Base-by-base conservation (phyloP, 2,113 vertebrate genomes). In the Dromaius novaehollandiae region DNA sequence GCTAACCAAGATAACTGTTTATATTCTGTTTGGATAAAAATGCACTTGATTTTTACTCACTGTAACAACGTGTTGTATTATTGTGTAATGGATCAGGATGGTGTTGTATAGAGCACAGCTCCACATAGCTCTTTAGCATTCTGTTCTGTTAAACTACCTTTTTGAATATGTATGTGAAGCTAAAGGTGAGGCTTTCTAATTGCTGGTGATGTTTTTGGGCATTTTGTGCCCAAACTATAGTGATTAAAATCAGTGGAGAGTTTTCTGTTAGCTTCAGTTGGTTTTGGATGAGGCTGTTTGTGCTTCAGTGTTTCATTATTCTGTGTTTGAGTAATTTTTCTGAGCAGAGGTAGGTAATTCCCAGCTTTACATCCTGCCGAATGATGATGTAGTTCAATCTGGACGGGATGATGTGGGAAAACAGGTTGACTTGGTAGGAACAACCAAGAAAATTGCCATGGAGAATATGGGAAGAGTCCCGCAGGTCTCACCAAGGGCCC, bases 401-500 rank as follows among this genome's bases (percentile, higher is more conserved):
- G 50, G 46, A 3, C 26, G 34, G 58, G 34, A 30, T 20, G 44
- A 9, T 9, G 2, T 0, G 4, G 34, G n/a, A 7, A 26, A 28
- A 51, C 34, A n/a, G 46, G 16, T 40, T 75, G 86, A 16, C 16
- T 19, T n/a, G 38, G 68, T 24, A 55, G 53, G 38, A 69, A 9
- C 17, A 53, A 2, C 30, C n/a, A 61, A 1, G 24, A 26, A 53
- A 61, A 11, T 18, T 26, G 24, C 1, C 2, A 14, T 4, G 60
- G 58, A 40, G 44, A 4, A 48, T 15, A 40, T 1, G 12, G 8
- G 53, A 55, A 28, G 69, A n/a, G 60, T 79, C 66, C 74, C n/a
- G 16, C 19, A 6, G 74, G 11, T 60, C 17, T 44, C 38, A 5
- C 30, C 44, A 26, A 5, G 60, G 44, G 24, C 9, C 32, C 30